Evolutionary conservation across 2,797 vertebrate genomes (phyloP).

Genomic region (Chelon auratus): DNA sequence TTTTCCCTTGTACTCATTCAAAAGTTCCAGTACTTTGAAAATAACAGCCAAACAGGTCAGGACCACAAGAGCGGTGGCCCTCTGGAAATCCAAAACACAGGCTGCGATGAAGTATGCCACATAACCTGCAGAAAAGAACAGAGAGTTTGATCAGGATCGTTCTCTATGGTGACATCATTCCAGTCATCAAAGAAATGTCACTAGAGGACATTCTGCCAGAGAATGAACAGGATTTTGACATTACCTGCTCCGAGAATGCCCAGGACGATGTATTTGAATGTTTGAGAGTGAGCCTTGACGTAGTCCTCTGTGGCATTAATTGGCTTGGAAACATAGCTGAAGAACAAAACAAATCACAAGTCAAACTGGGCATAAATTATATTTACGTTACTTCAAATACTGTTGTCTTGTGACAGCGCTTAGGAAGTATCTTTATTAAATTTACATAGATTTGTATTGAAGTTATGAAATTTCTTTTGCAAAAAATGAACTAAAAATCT

Average conservation of each 20-base stretch:
- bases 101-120: constrained; percentile 90
- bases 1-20: constrained; percentile 84
- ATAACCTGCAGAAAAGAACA: constrained; percentile 82
- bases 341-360: constrained; percentile 50
- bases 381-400: constrained; percentile 4
- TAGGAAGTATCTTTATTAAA: not conserved
- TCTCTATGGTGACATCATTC: not conserved
- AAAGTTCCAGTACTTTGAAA: constrained; percentile 74
- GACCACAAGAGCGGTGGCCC: constrained; percentile 88
- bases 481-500: not conserved
- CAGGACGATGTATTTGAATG: constrained; percentile 77
- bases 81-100: constrained; percentile 89
- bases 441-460: not conserved
- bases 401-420: not conserved
- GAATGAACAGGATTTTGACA: constrained; percentile 1
- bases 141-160: not conserved
- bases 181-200: not conserved
- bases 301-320: constrained; percentile 78
- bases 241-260: constrained; percentile 89
- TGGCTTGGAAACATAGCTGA: constrained; percentile 82
- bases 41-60: constrained; percentile 85
- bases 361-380: constrained; percentile 1
- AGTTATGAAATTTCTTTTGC: not conserved
- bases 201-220: not conserved
- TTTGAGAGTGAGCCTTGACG: constrained; percentile 78